Evolutionary conservation across 2,113 vertebrate genomes (phyloP).

Genomic region (Calidris pygmaea): DNA sequence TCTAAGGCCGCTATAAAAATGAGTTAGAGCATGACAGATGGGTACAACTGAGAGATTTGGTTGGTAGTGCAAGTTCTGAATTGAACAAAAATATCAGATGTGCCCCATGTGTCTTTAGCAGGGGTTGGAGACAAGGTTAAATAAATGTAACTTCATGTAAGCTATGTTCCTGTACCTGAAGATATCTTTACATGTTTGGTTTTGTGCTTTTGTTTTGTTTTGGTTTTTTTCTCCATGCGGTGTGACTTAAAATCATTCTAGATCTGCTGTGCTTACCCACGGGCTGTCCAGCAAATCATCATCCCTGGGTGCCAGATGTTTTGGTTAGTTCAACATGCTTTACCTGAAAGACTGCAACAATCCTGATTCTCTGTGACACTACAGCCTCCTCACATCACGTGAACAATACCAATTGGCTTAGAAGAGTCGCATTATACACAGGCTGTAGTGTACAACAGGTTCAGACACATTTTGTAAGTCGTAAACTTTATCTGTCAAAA

Average conservation of each 20-base stretch:
- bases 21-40: not conserved
- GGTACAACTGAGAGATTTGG: not conserved
- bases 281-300: not conserved
- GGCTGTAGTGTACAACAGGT: not conserved
- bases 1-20: not conserved
- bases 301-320: not conserved
- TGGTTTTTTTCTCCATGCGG: not conserved
- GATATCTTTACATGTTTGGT: not conserved
- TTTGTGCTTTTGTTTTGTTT: too few species aligned
- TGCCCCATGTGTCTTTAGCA: not conserved
- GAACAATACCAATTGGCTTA: not conserved
- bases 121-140: not conserved
- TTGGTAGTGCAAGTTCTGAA: not conserved
- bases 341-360: not conserved
- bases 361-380: not conserved
- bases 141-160: not conserved
- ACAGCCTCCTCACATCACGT: not conserved
- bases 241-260: not conserved
- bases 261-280: not conserved
- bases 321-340: not conserved
- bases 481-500: not conserved
- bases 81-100: not conserved
- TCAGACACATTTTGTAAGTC: not conserved
- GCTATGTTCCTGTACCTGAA: not conserved
- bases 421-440: not conserved